phyloP scores from a whole-genome alignment of 2,888 invertebrate genomes.

The Melipona beecheii region DNA sequence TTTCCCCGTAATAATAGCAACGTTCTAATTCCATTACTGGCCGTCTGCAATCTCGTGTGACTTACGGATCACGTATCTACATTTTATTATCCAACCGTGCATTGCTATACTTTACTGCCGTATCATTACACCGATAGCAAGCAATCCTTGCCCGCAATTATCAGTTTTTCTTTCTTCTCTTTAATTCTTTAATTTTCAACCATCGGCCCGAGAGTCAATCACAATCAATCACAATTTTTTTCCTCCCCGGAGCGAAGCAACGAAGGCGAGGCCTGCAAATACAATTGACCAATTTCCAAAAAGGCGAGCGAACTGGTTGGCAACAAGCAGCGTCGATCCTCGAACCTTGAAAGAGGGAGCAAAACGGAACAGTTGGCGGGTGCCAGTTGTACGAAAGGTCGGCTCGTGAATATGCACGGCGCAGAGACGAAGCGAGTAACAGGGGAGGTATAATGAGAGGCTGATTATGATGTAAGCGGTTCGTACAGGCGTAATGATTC shows the following conservation, averaged over 20 bases:
- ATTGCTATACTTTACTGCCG: background rate
- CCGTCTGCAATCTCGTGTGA: background rate
- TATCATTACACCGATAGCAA: background rate
- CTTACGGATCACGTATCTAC: background rate
- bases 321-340: background rate
- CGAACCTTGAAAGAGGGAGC: conserved; percentile 43
- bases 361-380: conserved; percentile 18
- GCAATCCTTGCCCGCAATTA: background rate
- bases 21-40: background rate
- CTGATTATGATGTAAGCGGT: conserved; percentile 68
- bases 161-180: background rate
- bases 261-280: background rate
- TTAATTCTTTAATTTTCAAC: background rate
- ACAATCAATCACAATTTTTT: background rate
- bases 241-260: background rate
- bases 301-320: background rate
- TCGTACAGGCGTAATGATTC: conserved; percentile 64
- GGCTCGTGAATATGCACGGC: conserved; percentile 57
- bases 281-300: background rate
- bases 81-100: background rate
- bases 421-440: conserved; percentile 59
- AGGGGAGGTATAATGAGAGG: conserved; percentile 52
- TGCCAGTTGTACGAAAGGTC: conserved; percentile 26
- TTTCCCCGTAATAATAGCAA: background rate
- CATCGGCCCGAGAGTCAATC: background rate